phyloP scores from a whole-genome alignment of 2,113 vertebrate genomes.

The Corvus cornix region DNA sequence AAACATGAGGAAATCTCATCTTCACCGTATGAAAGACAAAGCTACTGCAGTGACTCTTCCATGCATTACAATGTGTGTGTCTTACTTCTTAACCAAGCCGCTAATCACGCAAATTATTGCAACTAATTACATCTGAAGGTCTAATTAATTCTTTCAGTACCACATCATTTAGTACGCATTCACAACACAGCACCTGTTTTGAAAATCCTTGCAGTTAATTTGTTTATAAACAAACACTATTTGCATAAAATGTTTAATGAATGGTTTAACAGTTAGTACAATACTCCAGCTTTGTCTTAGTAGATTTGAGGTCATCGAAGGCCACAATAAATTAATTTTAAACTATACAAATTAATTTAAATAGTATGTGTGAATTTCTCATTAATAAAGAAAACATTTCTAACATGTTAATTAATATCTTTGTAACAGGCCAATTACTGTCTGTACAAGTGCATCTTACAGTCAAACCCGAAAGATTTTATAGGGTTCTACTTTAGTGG shows the following conservation, averaged over 20 bases:
- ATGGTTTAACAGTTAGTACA: conserved; percentile 83
- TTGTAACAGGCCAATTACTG: conserved; percentile 92
- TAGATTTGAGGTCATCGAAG: conserved; percentile 80
- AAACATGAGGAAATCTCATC: conserved; percentile 76
- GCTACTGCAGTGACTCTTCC: conserved; percentile 76
- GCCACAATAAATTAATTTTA: conserved; percentile 85
- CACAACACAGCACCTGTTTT: conserved; percentile 98
- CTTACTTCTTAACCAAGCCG: conserved; percentile 95
- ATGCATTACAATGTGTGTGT: conserved; percentile 87
- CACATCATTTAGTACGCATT: conserved; percentile 98
- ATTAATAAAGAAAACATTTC: conserved; percentile 98
- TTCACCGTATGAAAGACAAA: conserved; percentile 78
- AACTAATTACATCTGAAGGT: conserved; percentile 98
- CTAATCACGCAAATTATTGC: conserved; percentile 99
- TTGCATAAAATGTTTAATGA: conserved; percentile 97
- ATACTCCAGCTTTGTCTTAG: conserved; percentile 81
- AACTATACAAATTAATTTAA: conserved; percentile 86
- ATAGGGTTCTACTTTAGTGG: conserved; percentile 1
- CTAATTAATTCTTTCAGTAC: conserved; percentile 99
- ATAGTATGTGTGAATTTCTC: conserved; percentile 83
- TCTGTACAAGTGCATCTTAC: conserved; percentile 83
- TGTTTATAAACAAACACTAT: conserved; percentile 97
- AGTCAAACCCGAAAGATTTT: conserved; percentile 73
- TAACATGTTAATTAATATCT: conserved; percentile 95
- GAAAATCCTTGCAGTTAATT: conserved; percentile 96